Conservation (phyloP, 2,113 vertebrate species). For the Chloropsis cyanopogon region DNA sequence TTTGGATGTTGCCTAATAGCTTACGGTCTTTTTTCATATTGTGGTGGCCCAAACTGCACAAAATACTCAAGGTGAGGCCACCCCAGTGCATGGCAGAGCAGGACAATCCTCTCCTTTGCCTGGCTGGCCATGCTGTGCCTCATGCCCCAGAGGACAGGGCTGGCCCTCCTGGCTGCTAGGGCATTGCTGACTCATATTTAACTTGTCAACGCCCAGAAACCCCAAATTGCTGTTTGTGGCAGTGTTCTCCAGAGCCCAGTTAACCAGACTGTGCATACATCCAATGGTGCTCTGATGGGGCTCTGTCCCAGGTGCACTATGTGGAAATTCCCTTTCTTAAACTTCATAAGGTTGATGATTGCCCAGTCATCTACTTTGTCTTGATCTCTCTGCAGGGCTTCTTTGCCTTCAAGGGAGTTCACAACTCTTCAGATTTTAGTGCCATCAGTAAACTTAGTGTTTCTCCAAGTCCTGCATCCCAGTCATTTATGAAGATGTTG, state of each 20-base stretch:
- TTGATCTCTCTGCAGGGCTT: neutral
- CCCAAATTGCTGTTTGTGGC: rapidly evolving
- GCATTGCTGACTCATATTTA: neutral
- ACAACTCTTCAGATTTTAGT: neutral
- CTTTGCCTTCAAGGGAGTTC: neutral
- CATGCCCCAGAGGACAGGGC: rapidly evolving
- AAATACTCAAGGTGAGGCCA: rapidly evolving
- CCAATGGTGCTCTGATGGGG: rapidly evolving
- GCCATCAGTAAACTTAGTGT: neutral
- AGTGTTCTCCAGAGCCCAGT: neutral
- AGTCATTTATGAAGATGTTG: neutral
- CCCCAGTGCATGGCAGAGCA: rapidly evolving
- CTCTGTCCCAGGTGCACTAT: too few species aligned
- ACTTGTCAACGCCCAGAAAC: rapidly evolving
- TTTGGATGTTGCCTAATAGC: neutral
- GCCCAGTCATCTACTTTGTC: neutral
- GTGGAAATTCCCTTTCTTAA: neutral
- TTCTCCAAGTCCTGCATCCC: neutral
- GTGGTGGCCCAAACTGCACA: neutral
- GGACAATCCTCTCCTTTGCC: neutral
- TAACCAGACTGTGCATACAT: neutral
- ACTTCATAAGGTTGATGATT: neutral
- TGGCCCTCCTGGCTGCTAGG: neutral
- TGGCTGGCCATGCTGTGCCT: rapidly evolving
- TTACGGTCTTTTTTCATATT: neutral